Conservation (phyloP, 2,797 vertebrate species). For the Epinephelus awoara region DNA sequence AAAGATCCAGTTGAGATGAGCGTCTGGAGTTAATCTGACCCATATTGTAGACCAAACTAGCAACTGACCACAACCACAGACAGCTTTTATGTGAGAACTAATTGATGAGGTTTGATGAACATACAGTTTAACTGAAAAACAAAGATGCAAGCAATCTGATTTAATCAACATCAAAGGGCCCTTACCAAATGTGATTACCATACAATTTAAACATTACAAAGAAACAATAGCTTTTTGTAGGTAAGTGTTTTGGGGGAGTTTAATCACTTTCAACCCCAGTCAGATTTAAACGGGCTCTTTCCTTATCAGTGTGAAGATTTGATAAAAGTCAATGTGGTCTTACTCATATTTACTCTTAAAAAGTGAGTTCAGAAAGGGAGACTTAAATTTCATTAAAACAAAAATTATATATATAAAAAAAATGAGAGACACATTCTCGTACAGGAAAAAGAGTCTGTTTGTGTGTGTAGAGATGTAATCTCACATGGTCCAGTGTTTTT, state of each 20-base stretch:
- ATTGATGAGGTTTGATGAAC: conserved; percentile 19
- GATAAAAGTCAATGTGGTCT: neutral
- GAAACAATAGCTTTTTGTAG: conserved; percentile 12
- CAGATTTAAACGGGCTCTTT: conserved; percentile 12
- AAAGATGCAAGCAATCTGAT: conserved; percentile 21
- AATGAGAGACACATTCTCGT: neutral
- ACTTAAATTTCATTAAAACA: conserved; percentile 2
- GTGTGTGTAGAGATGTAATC: neutral
- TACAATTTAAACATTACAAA: neutral
- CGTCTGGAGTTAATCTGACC: conserved; percentile 44
- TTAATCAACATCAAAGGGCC: conserved; percentile 42
- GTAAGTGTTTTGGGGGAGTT: neutral
- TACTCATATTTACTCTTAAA: neutral
- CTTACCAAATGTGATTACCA: conserved; percentile 11
- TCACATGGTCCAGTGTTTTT: conserved; percentile 72
- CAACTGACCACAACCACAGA: neutral
- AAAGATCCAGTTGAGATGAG: conserved; percentile 49
- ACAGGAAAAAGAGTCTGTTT: neutral
- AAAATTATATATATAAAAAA: neutral
- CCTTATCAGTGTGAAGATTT: conserved; percentile 14
- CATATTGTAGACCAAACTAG: conserved; percentile 34
- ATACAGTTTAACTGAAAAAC: neutral
- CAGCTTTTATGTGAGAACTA: conserved; percentile 9
- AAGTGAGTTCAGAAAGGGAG: neutral
- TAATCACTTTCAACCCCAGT: conserved; percentile 15